Evolutionary conservation across 2,888 invertebrate genomes (phyloP).

Genomic region (Lasioglossum figueresi): DNA sequence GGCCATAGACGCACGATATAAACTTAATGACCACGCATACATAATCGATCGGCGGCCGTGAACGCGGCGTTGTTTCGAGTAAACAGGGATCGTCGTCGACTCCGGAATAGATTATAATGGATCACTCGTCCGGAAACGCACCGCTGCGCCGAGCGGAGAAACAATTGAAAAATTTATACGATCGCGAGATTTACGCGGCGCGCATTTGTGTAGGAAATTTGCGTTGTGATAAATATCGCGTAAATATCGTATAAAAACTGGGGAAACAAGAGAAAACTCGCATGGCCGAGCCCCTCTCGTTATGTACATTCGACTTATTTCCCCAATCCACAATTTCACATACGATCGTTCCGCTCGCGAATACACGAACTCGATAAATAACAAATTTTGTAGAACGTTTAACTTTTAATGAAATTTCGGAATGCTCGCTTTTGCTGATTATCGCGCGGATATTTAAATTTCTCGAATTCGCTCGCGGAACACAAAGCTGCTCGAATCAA

Average conservation of each 20-base stretch:
- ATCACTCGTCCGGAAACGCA: neutral
- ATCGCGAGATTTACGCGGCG: neutral
- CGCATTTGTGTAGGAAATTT: neutral
- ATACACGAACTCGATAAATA: neutral
- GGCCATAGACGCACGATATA: neutral
- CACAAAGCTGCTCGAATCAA: neutral
- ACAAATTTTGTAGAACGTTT: neutral
- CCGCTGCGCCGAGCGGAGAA: neutral
- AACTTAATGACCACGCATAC: constrained; percentile 28
- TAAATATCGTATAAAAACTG: neutral
- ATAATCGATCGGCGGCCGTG: constrained; percentile 30
- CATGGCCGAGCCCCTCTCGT: neutral
- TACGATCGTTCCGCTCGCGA: neutral
- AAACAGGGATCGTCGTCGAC: neutral
- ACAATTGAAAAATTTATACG: constrained; percentile 1
- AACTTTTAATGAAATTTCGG: neutral
- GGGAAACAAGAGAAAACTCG: neutral
- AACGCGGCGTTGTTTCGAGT: neutral
- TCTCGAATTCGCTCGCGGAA: neutral
- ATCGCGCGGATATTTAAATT: neutral
- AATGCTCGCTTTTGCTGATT: neutral
- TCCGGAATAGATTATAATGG: constrained; percentile 2
- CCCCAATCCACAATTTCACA: neutral
- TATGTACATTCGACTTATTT: neutral
- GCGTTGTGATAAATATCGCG: neutral